Percentiles rank a stretch among this genome's conserved stretches.
Conservation (phyloP, 2,113 vertebrate species). For the Sula dactylatra region DNA sequence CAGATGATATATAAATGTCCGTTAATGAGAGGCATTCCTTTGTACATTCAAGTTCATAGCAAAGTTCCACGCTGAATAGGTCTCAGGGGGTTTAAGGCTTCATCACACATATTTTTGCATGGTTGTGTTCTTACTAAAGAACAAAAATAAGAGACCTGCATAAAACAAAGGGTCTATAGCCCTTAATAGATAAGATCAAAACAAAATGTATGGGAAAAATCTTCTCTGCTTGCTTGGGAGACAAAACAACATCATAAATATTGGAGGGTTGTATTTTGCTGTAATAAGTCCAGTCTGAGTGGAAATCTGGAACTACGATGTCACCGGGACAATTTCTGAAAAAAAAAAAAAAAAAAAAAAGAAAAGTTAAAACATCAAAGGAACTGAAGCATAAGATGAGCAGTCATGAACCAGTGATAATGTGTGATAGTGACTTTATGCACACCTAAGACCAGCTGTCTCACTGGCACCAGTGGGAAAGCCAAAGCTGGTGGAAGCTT, state of each 20-base stretch:
- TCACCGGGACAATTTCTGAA: neutral
- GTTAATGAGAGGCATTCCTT: slow-evolving; percentile 25
- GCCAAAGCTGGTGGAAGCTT: neutral
- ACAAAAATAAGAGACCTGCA: neutral
- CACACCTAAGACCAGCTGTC: neutral
- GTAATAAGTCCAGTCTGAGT: neutral
- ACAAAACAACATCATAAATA: slow-evolving; percentile 7
- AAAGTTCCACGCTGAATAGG: neutral
- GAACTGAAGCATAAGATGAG: neutral
- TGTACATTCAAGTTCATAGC: slow-evolving; percentile 8
- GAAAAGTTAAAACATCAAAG: neutral
- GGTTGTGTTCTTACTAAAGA: neutral
- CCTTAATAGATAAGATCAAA: slow-evolving; percentile 20
- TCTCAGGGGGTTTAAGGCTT: slow-evolving; percentile 1
- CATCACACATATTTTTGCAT: neutral
- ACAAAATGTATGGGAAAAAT: neutral
- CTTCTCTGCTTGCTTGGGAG: neutral
- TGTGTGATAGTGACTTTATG: neutral
- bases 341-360: neutral
- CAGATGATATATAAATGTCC: slow-evolving; percentile 31
- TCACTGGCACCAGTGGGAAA: neutral
- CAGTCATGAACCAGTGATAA: neutral
- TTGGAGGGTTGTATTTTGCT: neutral
- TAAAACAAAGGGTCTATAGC: neutral
- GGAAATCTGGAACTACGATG: neutral